These are phyloP conservation scores for Aptenodytes forsteri DNA, from an alignment of 2,113 vertebrate genomes.

Conservation along the genomic window DNA sequence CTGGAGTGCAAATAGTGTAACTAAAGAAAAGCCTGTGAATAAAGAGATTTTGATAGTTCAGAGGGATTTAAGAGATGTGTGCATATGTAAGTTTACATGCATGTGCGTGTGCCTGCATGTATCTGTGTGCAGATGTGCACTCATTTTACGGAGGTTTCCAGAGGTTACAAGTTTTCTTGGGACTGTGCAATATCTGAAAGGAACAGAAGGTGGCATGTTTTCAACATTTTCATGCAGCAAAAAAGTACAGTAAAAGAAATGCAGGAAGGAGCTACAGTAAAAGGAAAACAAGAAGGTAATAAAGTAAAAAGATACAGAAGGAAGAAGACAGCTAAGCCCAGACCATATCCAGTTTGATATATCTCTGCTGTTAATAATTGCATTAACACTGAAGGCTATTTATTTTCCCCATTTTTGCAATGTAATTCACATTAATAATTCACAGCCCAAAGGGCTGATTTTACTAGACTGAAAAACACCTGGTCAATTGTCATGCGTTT, in stretches of 20 bases:
- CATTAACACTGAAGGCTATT: not conserved
- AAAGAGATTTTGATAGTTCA: not conserved
- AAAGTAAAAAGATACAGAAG: not conserved
- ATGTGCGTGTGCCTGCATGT: accelerated
- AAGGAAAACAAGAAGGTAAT: not conserved
- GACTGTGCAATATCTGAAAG: not conserved
- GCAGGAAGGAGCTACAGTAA: not conserved
- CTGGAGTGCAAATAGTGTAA: not conserved
- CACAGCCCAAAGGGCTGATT: not conserved
- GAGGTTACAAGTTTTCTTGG: not conserved
- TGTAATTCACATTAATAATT: not conserved
- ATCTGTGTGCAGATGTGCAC: accelerated
- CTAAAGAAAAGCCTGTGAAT: not conserved
- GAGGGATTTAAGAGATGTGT: not conserved
- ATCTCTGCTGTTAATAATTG: not conserved
- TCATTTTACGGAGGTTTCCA: not conserved
- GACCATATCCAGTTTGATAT: not conserved
- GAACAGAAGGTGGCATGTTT: constrained; percentile 11
- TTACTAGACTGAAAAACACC: not conserved
- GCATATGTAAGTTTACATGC: not conserved
- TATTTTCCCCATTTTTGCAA: not conserved
- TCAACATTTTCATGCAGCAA: not conserved
- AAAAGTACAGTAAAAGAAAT: not conserved
- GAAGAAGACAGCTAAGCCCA: not conserved
- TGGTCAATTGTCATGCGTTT: not conserved